Evolutionary conservation across 2,797 vertebrate genomes (phyloP).

Genomic region (Alcedo atthis): DNA sequence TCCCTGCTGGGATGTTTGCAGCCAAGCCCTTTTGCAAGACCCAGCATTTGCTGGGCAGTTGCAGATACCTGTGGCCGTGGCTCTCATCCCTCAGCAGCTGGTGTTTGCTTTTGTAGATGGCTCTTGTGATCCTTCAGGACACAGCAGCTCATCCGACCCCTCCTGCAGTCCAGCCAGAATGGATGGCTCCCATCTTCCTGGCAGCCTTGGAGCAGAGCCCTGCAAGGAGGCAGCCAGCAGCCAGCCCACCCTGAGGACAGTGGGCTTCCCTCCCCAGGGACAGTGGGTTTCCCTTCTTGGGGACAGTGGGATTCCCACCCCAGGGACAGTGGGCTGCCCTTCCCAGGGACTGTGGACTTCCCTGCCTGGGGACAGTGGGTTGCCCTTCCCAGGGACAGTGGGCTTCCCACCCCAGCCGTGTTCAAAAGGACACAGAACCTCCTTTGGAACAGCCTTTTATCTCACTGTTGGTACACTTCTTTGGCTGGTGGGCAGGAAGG

Average conservation of each 20-base stretch:
- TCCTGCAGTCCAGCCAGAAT: background rate
- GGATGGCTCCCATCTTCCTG: constrained; percentile 6
- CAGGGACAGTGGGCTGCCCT: background rate
- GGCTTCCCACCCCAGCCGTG: background rate
- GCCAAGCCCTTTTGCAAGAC: background rate
- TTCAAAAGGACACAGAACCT: background rate
- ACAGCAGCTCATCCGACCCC: background rate
- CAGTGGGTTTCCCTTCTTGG: background rate
- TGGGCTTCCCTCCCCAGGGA: background rate
- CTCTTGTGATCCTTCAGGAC: background rate
- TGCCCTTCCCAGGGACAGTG: background rate
- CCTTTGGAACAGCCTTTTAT: background rate
- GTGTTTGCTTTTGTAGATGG: background rate
- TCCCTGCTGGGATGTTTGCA: background rate
- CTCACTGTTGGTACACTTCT: background rate
- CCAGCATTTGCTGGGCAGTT: background rate
- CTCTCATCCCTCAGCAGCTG: background rate
- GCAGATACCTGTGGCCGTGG: rapidly evolving
- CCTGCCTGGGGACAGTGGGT: background rate
- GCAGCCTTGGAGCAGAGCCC: background rate
- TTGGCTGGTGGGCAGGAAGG: background rate
- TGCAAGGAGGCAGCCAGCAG: background rate
- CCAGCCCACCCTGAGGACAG: background rate
- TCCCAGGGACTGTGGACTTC: background rate
- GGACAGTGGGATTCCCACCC: background rate